Conservation (phyloP, 2,113 vertebrate species). For the chimpanzee (Pan troglodytes) region NHGRI_mPanTro3-v2.1_pri NC_072418.2:35108001-35108500, state of each 20-base stretch:
- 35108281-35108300: not conserved
- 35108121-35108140: not conserved
- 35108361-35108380: not conserved
- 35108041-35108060: not conserved
- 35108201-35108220: not conserved
- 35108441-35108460: too few relatives aligned
- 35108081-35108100: not conserved
- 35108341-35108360: not conserved
- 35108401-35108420: not conserved
- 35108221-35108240: accelerated
- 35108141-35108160: not conserved
- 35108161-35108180: not conserved
- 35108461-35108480: not conserved
- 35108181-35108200: not conserved
- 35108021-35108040: not conserved
- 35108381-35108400: not conserved
- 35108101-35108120: not conserved
- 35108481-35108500: not conserved
- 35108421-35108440: not conserved
- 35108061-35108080: not conserved
- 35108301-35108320: not conserved
- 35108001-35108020: not conserved
- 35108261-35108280: not conserved
- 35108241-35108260: too few relatives aligned
- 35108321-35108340: not conserved